Percentiles rank a stretch among this genome's conserved stretches.
phyloP scores from a whole-genome alignment of 2,113 vertebrate genomes.

The Kryptolebias marmoratus region DNA sequence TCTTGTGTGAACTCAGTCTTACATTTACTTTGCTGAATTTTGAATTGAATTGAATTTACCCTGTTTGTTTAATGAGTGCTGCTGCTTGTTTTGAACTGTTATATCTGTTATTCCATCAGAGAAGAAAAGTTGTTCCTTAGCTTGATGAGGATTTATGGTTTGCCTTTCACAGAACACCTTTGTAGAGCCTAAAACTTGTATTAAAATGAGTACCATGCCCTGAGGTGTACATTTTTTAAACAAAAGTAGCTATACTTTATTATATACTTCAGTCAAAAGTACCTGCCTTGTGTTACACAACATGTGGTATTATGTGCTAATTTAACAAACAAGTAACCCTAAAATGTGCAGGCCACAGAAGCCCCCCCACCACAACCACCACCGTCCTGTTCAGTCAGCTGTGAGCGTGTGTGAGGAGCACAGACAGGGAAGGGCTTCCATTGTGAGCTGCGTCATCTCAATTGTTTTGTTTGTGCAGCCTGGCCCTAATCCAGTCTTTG shows the following conservation, averaged over 20 bases:
- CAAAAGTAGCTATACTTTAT: not conserved
- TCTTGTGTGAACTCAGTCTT: not conserved
- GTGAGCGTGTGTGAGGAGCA: conserved; percentile 38
- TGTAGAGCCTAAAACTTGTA: not conserved
- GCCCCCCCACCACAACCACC: not conserved
- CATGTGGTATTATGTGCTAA: conserved; percentile 5
- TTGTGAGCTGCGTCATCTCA: conserved; percentile 67
- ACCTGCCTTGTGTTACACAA: conserved; percentile 15
- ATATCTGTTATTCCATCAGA: no score
- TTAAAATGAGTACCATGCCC: not conserved
- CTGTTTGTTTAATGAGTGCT: no score
- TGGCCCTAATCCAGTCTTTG: conserved; percentile 45
- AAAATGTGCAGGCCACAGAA: conserved; percentile 25
- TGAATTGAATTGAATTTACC: no score
- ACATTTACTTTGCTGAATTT: not conserved
- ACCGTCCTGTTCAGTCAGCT: conserved; percentile 28
- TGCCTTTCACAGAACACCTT: not conserved
- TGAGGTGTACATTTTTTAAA: no score
- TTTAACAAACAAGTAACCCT: conserved; percentile 33
- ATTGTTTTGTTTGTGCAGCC: conserved; percentile 50
- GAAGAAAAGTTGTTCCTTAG: not conserved
- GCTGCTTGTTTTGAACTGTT: no score
- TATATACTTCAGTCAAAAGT: conserved; percentile 19
- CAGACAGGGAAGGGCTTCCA: conserved; percentile 32
- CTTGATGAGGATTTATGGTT: not conserved